Percentiles rank a stretch among this genome's conserved stretches.
phyloP scores from a whole-genome alignment of 23 tunicate genomes.

The Oikopleura vanhoeffeni region DNA sequence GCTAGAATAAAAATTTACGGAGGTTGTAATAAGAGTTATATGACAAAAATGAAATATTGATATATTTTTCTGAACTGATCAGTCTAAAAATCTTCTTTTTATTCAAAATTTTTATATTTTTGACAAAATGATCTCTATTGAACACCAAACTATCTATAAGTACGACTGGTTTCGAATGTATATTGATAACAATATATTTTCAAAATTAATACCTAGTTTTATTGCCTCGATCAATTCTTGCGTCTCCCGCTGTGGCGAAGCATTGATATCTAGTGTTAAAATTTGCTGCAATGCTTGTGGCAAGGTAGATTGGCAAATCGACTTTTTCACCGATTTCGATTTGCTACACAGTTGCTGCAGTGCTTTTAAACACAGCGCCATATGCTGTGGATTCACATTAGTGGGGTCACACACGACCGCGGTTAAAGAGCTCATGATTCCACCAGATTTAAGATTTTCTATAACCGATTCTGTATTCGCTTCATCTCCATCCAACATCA shows the following conservation, averaged over 20 bases:
- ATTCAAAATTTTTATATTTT: too few species aligned
- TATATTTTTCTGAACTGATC: too few species aligned
- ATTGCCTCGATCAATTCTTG: slow-evolving; percentile 3
- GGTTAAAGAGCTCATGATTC: neutral
- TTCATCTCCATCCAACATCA: neutral
- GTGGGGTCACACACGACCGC: neutral
- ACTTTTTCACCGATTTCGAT: neutral
- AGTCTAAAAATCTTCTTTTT: too few species aligned
- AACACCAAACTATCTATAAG: too few species aligned
- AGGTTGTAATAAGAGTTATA: too few species aligned
- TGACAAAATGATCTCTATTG: too few species aligned
- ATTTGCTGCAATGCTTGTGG: neutral
- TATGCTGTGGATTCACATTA: neutral
- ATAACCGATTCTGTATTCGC: neutral
- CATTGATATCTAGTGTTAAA: neutral
- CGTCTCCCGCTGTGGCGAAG: neutral
- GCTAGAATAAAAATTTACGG: too few species aligned
- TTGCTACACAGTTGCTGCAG: neutral
- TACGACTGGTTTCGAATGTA: too few species aligned
- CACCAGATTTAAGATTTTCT: neutral
- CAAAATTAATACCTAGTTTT: too few species aligned
- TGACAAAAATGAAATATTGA: too few species aligned
- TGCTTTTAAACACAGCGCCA: neutral
- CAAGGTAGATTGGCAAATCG: neutral
- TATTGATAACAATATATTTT: too few species aligned